Percentiles rank a stretch among this genome's conserved stretches.
Conservation (phyloP, 2,888 invertebrate species). For the Euspilapteryx auroguttella region DNA sequence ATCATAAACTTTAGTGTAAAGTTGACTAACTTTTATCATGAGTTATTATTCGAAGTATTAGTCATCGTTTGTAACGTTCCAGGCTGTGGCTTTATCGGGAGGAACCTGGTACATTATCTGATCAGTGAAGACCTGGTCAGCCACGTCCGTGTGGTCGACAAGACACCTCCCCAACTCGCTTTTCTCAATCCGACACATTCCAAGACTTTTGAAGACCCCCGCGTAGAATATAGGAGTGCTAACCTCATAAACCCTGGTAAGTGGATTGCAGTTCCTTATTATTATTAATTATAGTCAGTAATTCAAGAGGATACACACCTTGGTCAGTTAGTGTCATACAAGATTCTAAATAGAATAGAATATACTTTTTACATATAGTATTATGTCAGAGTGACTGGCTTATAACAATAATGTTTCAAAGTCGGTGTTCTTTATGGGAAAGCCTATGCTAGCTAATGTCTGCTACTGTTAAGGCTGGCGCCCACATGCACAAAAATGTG, state of each 20-base stretch:
- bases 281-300: not conserved
- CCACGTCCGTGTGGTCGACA: constrained; percentile 82
- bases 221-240: constrained; percentile 87
- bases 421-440: no score
- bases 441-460: no score
- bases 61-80: constrained; percentile 35
- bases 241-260: constrained; percentile 88
- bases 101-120: constrained; percentile 82
- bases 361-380: no score
- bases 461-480: no score
- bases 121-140: constrained; percentile 76
- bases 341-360: not conserved
- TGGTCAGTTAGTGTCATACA: not conserved
- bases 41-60: constrained; percentile 23
- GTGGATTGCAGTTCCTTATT: constrained; percentile 11
- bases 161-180: constrained; percentile 91
- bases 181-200: constrained; percentile 80
- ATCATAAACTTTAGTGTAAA: constrained; percentile 20
- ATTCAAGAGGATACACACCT: no score
- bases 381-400: no score
- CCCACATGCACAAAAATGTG: no score
- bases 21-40: not conserved
- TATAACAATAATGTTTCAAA: no score
- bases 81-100: constrained; percentile 94
- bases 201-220: constrained; percentile 71